These are phyloP conservation scores for Sardinella longiceps DNA, from an alignment of 2,797 vertebrate genomes.

Conservation along the genomic window DNA sequence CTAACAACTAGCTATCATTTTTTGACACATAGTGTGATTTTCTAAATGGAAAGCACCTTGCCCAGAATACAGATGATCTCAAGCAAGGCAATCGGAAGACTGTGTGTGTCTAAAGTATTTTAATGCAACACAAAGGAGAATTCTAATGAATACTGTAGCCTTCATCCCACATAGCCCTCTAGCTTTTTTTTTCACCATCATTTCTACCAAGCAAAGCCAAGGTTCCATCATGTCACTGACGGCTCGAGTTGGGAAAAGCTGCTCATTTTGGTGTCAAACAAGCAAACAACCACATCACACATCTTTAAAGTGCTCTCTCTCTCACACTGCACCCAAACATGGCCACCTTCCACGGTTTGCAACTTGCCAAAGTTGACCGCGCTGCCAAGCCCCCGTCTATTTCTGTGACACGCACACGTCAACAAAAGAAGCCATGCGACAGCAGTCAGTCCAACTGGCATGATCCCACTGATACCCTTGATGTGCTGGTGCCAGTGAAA, in stretches of 20 bases:
- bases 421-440: slow-evolving; percentile 57
- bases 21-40: slow-evolving; percentile 69
- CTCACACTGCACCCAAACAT: slow-evolving; percentile 32
- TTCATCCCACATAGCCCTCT: too few relatives aligned
- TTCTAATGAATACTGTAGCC: background rate
- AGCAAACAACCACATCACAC: slow-evolving; percentile 30
- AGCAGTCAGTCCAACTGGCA: slow-evolving; percentile 54
- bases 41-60: slow-evolving; percentile 65
- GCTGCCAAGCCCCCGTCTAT: slow-evolving; percentile 51
- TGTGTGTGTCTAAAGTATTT: background rate
- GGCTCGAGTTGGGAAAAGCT: slow-evolving; percentile 24
- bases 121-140: background rate
- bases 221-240: background rate
- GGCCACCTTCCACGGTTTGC: slow-evolving; percentile 39
- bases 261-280: slow-evolving; percentile 1
- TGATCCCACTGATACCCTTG: slow-evolving; percentile 57
- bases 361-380: slow-evolving; percentile 34
- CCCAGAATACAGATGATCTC: background rate
- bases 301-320: slow-evolving; percentile 37
- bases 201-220: background rate
- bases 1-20: slow-evolving; percentile 66
- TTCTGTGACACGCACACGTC: slow-evolving; percentile 47
- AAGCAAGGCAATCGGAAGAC: background rate
- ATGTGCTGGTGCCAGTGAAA: slow-evolving; percentile 55
- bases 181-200: background rate